Evolutionary conservation across 2,888 invertebrate genomes (phyloP).

Genomic region (Epiblema foenella): DNA sequence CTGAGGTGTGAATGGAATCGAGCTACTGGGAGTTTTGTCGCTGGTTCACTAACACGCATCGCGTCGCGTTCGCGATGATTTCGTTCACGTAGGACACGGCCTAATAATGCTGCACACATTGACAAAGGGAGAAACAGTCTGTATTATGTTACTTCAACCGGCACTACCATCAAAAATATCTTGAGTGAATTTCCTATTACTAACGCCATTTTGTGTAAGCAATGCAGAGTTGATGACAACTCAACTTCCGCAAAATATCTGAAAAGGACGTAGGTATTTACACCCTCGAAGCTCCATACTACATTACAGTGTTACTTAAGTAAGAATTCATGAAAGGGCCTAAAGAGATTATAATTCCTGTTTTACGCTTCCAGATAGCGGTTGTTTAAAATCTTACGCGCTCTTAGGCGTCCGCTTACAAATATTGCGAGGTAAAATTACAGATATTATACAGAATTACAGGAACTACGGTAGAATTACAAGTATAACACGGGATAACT

Average conservation of each 20-base stretch:
- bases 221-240: not conserved
- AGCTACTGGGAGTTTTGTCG: too few relatives aligned
- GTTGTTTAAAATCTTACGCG: conserved; percentile 54
- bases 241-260: not conserved
- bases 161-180: not conserved
- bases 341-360: conserved; percentile 37
- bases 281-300: not conserved
- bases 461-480: conserved; percentile 59
- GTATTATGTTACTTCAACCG: not conserved
- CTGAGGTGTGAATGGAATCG: too few relatives aligned
- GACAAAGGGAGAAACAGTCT: not conserved
- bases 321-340: conserved; percentile 14
- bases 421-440: conserved; percentile 57
- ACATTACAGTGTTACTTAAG: not conserved
- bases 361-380: conserved; percentile 47
- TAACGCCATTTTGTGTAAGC: not conserved
- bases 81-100: too few relatives aligned
- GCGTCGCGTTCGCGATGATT: too few relatives aligned
- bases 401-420: conserved; percentile 58
- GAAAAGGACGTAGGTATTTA: not conserved
- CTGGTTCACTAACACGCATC: too few relatives aligned
- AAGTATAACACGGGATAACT: conserved; percentile 52
- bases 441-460: conserved; percentile 54
- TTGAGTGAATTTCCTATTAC: not conserved
- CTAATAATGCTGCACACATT: not conserved